phyloP scores from a whole-genome alignment of 1,140 invertebrate genomes.

The Drosophila tristis region DNA sequence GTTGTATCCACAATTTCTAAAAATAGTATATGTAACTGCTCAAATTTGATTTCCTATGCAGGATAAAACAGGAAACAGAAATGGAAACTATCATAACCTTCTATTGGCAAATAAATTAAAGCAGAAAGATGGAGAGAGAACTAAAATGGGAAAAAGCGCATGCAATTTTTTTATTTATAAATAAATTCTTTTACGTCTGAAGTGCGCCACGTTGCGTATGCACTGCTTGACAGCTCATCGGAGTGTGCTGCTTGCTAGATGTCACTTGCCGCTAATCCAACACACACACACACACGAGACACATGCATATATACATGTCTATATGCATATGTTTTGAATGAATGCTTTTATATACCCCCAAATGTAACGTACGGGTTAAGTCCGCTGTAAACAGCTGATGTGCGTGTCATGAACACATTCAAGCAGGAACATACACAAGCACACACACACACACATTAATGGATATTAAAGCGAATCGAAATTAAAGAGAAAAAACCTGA shows the following conservation, averaged over 20 bases:
- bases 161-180: slow-evolving; percentile 36
- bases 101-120: no score
- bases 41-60: no score
- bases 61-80: no score
- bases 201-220: slow-evolving; percentile 29
- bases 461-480: neutral
- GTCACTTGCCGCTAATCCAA: slow-evolving; percentile 3
- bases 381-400: slow-evolving; percentile 62
- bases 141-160: slow-evolving; percentile 20
- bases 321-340: neutral
- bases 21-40: no score
- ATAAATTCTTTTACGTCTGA: slow-evolving; percentile 34
- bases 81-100: no score
- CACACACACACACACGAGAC: neutral
- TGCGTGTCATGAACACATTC: slow-evolving; percentile 53
- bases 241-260: slow-evolving; percentile 16
- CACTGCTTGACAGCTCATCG: slow-evolving; percentile 11
- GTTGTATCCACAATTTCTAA: no score
- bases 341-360: neutral
- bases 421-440: slow-evolving; percentile 6
- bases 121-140: no score
- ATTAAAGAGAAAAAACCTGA: neutral
- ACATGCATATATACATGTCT: slow-evolving; percentile 2
- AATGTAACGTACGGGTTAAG: slow-evolving; percentile 7
- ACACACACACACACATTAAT: slow-evolving; percentile 14